Percentiles rank a stretch among this genome's conserved stretches.
Conservation (phyloP, 2,888 invertebrate genomes). For the Platycnemis pennipes region DNA sequence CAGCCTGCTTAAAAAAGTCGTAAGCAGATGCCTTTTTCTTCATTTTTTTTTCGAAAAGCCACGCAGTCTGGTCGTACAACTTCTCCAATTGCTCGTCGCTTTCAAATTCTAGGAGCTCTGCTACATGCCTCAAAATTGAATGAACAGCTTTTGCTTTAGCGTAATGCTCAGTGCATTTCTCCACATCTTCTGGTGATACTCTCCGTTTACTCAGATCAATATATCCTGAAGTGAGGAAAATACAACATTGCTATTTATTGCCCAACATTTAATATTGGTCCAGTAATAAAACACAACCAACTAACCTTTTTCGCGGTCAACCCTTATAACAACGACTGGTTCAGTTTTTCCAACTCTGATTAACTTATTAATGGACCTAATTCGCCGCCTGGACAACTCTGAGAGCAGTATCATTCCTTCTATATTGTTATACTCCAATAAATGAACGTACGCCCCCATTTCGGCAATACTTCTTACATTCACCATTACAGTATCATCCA, state of each 20-base stretch:
- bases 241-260: too few relatives aligned
- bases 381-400: conserved; percentile 98
- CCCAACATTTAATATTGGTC: background rate
- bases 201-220: conserved; percentile 99
- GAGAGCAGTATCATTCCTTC: conserved; percentile 99
- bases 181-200: conserved; percentile 98
- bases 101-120: conserved; percentile 95
- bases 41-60: conserved; percentile 99
- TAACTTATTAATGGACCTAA: conserved; percentile 99
- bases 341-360: conserved; percentile 99
- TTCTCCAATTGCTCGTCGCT: conserved; percentile 96
- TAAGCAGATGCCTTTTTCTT: conserved; percentile 97
- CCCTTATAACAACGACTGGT: conserved; percentile 99
- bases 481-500: conserved; percentile 99
- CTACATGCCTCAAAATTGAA: conserved; percentile 98
- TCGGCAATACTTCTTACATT: conserved; percentile 99
- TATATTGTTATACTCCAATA: conserved; percentile 99
- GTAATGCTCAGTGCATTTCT: conserved; percentile 98
- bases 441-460: conserved; percentile 99
- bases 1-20: conserved; percentile 99
- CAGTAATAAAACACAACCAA: background rate
- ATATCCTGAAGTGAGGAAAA: conserved; percentile 85
- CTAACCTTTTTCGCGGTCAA: conserved; percentile 98
- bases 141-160: conserved; percentile 99
- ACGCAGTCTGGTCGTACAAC: conserved; percentile 97